Evolutionary conservation across 2,888 invertebrate genomes (phyloP), one percentile per base, ranked within the genome.

Genomic region (Troides oblongomaculatus): DNA sequence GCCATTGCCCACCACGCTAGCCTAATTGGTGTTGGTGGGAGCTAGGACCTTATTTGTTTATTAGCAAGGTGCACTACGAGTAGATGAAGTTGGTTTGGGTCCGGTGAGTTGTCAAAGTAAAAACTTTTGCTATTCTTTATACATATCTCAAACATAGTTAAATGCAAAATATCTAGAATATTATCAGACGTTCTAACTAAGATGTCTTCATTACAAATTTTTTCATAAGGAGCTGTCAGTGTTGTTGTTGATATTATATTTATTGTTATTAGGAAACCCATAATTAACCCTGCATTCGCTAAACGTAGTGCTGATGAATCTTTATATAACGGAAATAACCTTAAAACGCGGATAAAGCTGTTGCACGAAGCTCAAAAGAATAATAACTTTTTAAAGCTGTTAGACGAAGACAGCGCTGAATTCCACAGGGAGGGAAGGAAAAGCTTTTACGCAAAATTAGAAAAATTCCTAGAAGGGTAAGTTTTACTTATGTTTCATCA

Each of bases 401-500:
- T 90, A 68, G 84, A 88, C 56, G 75, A 80, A 66, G 77, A 78
- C 17, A 84, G 80, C 72, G 79, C 92, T 23, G 88, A 93, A 72
- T 93, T 94, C 74, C 95, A 95, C 81, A 93, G 95, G 76, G 83
- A 93, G 70, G 95, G 94, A 68, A 92, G 95, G 79, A 89, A 94
- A 74, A 93, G 93, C 74, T 85, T 95, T 66, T 95, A 95, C 82
- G 87, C 79, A 61, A 95, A 95, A 84, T 80, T 95, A 62, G 95
- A 95, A 83, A 93, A 89, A 76, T 92, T 95, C 80, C 85, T 95
- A 71, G 89, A 92, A 78, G 93, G 93, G 95, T 95, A 87, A 94
- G 94, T 69, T 50, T 39, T 18, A 60, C 68, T 62, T 60, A 30
- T 68, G 43, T 56, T 61, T 21, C 46, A 46, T 39, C 7, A 39